Evolutionary conservation across 2,797 vertebrate genomes (phyloP), one percentile per base, ranked within the genome.

Genomic region (Trichosurus vulpecula): DNA sequence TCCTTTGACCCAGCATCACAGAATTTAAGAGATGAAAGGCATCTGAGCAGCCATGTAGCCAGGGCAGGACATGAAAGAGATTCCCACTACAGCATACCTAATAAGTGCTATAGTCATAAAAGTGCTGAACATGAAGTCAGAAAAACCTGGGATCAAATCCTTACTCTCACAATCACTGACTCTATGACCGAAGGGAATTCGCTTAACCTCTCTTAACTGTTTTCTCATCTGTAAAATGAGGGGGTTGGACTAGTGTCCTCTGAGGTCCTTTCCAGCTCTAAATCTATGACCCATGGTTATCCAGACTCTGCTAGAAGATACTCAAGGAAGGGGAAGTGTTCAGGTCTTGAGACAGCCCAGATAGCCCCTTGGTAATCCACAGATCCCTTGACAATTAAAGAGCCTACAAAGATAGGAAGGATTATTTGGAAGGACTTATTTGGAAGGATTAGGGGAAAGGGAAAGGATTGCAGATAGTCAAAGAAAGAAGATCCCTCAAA

Each of bases 401-500:
- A 87, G 87, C 11, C 8, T 25, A 95, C 56, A 51, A 81, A 93
- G 27, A 52, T 13, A 52, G 6, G n/a, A 22, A n/a, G n/a, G n/a
- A n/a, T n/a, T n/a, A n/a, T n/a, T n/a, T n/a, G n/a, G n/a, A n/a
- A n/a, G n/a, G 2, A 41, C 19, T 41, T 41, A 25, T 10, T 22
- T 74, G 66, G 90, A 30, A 52, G 13, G 53, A 92, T 13, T 6
- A 47, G 52, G 30, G 0, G 22, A 29, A 6, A n/a, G 52, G 54
- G 53, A 29, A 91, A 47, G 41, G 66, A 87, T 12, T 87, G 27
- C 8, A 87, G 41, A 11, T 87, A 47, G 41, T 8, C 3, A 87
- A 87, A 87, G 41, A 87, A 22, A 2, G 52, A 61, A 93, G 54
- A 30, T 55, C 19, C 35, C 31, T 51, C 52, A 31, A 97, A 96